Evolutionary conservation across 1,140 invertebrate species (phyloP), one percentile per base, ranked within the genome.

Genomic region (Drosophila triauraria): DNA sequence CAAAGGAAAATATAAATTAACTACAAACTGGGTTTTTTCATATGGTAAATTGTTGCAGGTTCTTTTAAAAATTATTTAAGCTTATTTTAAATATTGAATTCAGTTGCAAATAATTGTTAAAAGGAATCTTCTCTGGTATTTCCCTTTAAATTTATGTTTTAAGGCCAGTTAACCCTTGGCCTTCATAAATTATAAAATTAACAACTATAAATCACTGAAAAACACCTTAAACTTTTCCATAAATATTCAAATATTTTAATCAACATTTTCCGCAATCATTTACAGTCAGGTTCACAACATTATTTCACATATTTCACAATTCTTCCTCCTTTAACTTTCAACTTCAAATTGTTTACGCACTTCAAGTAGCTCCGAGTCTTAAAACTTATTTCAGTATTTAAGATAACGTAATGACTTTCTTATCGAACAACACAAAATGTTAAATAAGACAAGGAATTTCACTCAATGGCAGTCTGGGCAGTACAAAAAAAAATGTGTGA

Each of bases 321-420:
- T 38, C 35, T 35, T 30, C 9, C 48, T 17, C 10, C 35, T 23
- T 32, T 17, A 35, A 50, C 64, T 43, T 43, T 12, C 64, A 35
- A 71, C 51, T 50, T 60, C 23, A 44, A 74, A 54, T 43, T 74
- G 43, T 60, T 60, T 60, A 60, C 56, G 54, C 30, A 72, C 35
- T 47, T 72, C 68, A 72, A 72, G 68, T 72, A 51, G 68, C 53
- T 60, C 10, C 25, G 60, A 62, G 46, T 51, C 68, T 60, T 72
- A 74, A 74, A 74, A 72, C 69, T 72, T 72, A 72, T 74, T 74
- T 44, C 32, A 15, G 70, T 60, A 51, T 43, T 43, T 60, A 60
- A 72, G 70, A 72, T 74, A 72, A 71, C 44, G 23, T 72, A 72
- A 74, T 60, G 44, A 72, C 32, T 51, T 38, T 30, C 68, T 72